Conservation (phyloP, 2,888 invertebrate genomes). For the Drosophila anomalata region DNA sequence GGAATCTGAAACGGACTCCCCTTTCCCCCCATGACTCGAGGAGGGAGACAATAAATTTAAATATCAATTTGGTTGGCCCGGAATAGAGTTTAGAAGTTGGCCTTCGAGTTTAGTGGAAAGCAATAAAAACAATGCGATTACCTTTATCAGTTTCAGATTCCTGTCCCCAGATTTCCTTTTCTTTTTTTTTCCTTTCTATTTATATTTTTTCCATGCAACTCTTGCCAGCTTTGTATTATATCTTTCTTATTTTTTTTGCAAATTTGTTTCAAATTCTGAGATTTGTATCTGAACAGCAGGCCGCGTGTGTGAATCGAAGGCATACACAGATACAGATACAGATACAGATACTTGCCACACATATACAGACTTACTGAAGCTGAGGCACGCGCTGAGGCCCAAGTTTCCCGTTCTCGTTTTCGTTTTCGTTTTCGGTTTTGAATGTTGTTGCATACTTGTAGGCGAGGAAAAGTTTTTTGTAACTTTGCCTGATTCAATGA, state of each 20-base stretch:
- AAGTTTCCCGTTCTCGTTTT: conserved; percentile 10
- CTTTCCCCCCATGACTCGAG: neutral
- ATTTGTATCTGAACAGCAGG: conserved; percentile 26
- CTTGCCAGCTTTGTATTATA: conserved; percentile 10
- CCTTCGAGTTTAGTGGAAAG: conserved; percentile 37
- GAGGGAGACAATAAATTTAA: conserved; percentile 27
- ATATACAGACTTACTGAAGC: neutral
- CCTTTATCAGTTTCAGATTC: conserved; percentile 34
- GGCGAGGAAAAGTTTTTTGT: conserved; percentile 50
- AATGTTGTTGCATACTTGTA: conserved; percentile 47
- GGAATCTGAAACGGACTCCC: neutral
- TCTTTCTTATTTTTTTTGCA: conserved; percentile 26
- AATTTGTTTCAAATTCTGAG: conserved; percentile 46
- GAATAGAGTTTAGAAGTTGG: neutral
- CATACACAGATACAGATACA: too few species aligned
- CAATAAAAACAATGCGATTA: conserved; percentile 40
- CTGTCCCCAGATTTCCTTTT: neutral
- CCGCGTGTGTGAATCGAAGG: conserved; percentile 1
- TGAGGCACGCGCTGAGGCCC: conserved; percentile 1
- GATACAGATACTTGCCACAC: neutral
- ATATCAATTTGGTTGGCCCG: conserved; percentile 20
- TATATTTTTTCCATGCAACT: neutral
- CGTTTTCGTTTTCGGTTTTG: conserved; percentile 7
- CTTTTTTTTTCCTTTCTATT: neutral
- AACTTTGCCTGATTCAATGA: conserved; percentile 55